Evolutionary conservation across 2,797 vertebrate genomes (phyloP).

Genomic region (Rousettus madagascariensis): DNA sequence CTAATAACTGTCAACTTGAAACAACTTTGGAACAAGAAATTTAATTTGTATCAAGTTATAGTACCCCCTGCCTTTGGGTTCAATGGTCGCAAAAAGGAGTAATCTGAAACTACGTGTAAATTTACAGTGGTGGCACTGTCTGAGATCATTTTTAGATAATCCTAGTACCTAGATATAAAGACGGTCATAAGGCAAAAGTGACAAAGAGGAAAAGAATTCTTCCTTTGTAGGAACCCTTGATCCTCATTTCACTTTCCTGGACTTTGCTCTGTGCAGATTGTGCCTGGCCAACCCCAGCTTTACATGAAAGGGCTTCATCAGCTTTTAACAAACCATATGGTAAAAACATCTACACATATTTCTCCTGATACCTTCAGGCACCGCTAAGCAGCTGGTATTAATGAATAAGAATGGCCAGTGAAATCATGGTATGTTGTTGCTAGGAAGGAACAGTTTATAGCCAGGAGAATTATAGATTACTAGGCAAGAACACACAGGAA

Average conservation of each 20-base stretch:
- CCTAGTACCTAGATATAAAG: background rate
- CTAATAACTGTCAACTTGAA: background rate
- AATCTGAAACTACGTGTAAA: background rate
- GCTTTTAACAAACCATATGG: slow-evolving; percentile 82
- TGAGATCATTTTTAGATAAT: slow-evolving; percentile 15
- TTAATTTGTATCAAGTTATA: background rate
- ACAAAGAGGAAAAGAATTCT: background rate
- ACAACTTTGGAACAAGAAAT: background rate
- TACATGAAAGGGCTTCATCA: slow-evolving; percentile 80
- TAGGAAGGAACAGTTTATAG: slow-evolving; percentile 81
- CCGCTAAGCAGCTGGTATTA: slow-evolving; percentile 83
- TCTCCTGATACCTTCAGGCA: slow-evolving; percentile 82
- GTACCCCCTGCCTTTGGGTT: background rate
- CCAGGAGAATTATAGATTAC: slow-evolving; percentile 77
- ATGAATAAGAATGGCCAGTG: slow-evolving; percentile 83
- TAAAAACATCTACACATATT: slow-evolving; percentile 77
- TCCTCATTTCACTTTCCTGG: background rate
- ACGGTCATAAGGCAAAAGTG: background rate
- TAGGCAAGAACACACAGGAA: slow-evolving; percentile 70
- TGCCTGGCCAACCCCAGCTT: slow-evolving; percentile 64
- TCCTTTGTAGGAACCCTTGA: background rate
- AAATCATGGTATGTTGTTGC: slow-evolving; percentile 79
- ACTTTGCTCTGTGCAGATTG: background rate
- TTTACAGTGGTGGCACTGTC: background rate
- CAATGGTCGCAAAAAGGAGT: background rate